Evolutionary conservation across 1,140 invertebrate genomes (phyloP), one percentile per base, ranked within the genome.

Genomic region (Tetraneura akinire): DNA sequence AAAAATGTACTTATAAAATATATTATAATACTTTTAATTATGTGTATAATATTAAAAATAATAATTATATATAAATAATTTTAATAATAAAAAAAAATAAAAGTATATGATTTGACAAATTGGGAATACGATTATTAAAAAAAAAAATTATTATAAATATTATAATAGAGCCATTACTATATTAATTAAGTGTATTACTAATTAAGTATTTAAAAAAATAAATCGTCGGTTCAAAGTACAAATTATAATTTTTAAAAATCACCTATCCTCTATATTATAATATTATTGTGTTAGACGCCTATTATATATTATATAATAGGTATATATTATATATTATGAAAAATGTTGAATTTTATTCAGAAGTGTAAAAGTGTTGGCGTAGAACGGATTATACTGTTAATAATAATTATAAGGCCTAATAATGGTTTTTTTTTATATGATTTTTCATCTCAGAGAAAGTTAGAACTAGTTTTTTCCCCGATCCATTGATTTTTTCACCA

Each of bases 161-260:
- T 49, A 3, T 71, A 51, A 23, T 29, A 71, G 51, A 26, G n/a
- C 14, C 14, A 51, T 32, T 37, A 42, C 18, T 11, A 21, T 62
- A 62, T n/a, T 66, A 42, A 66, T 66, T 62, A 45, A 23, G 21
- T 68, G 2, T 45, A 45, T 42, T 66, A 42, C n/a, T 47, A 71
- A 29, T 73, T 14, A 47, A 42, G 29, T 57, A 55, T 76, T 32
- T 10, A 76, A 57, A 55, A n/a, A n/a, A n/a, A n/a, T n/a, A n/a
- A 74, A 57, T 74, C 47, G 49, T 74, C 71, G 32, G 71, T 53
- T 71, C 68, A 71, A 74, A 74, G 71, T 74, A 74, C 71, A 74
- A 74, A 32, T 64, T 51, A 51, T 51, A 23, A 57, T 37, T 37
- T 37, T 37, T 26, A 26, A 26, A 62, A 68, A 51, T 37, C 71